Conservation (phyloP, 2,888 invertebrate species). For the Amaurobius ferox region DNA sequence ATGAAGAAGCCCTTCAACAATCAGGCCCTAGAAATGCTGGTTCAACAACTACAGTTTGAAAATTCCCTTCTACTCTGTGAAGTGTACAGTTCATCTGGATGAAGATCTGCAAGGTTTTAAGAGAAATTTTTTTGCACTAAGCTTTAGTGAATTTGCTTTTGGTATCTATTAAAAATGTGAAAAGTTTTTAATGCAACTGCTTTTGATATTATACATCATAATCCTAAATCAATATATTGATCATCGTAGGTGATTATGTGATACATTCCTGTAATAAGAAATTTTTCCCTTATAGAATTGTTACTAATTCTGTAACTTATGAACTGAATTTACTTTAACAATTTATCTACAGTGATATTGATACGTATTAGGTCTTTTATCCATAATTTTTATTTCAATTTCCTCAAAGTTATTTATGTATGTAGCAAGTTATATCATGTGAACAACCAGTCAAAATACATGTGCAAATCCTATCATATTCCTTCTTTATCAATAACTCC, state of each 20-base stretch:
- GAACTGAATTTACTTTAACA: neutral
- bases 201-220: conserved; percentile 18
- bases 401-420: neutral
- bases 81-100: conserved; percentile 24
- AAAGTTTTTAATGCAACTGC: conserved; percentile 34
- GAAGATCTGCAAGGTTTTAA: conserved; percentile 24
- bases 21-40: conserved; percentile 55
- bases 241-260: neutral
- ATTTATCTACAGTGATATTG: neutral
- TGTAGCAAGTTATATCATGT: no score
- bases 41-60: conserved; percentile 67
- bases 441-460: no score
- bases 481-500: no score
- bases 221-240: neutral
- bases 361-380: neutral
- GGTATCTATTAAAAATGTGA: conserved; percentile 9
- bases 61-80: conserved; percentile 6
- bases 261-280: neutral
- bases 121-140: conserved; percentile 40
- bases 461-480: no score
- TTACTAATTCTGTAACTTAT: neutral
- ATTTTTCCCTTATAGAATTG: neutral
- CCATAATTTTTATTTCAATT: no score
- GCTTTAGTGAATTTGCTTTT: conserved; percentile 48
- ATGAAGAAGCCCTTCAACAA: conserved; percentile 68